Conservation (phyloP, 1,140 invertebrate genomes). For the Lysiphlebus fabarum region DNA sequence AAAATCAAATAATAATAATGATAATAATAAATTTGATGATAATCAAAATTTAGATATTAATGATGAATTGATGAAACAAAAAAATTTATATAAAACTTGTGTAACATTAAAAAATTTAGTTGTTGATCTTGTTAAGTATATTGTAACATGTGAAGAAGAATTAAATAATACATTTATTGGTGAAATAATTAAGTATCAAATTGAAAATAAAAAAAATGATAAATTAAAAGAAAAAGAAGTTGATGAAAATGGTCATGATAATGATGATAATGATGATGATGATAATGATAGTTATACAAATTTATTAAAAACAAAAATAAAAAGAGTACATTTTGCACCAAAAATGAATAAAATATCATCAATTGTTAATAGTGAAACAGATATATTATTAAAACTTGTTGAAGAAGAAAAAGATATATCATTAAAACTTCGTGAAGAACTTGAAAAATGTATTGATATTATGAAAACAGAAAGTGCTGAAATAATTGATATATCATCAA, state of each 20-base stretch:
- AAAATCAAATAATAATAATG: slow-evolving; percentile 16
- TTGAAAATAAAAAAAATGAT: slow-evolving; percentile 23
- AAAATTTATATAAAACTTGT: slow-evolving; percentile 58
- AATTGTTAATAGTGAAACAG: slow-evolving; percentile 58
- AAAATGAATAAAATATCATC: slow-evolving; percentile 63
- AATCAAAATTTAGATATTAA: slow-evolving; percentile 1
- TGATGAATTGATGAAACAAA: slow-evolving; percentile 39
- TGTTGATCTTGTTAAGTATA: slow-evolving; percentile 67
- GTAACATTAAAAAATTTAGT: slow-evolving; percentile 60
- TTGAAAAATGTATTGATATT: slow-evolving; percentile 64
- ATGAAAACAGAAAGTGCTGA: slow-evolving; percentile 66
- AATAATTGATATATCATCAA: slow-evolving; percentile 61
- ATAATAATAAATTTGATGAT: slow-evolving; percentile 15
- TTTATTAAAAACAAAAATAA: slow-evolving; percentile 40
- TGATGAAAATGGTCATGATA: slow-evolving; percentile 21
- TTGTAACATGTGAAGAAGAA: slow-evolving; percentile 72
- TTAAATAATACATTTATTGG: slow-evolving; percentile 69
- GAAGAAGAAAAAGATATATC: slow-evolving; percentile 57
- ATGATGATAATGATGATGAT: slow-evolving; percentile 17
- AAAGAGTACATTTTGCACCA: slow-evolving; percentile 67
- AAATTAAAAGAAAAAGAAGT: slow-evolving; percentile 24
- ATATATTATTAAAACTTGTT: slow-evolving; percentile 40
- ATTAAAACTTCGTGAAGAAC: slow-evolving; percentile 58
- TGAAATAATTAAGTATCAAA: slow-evolving; percentile 58
- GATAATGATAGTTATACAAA: slow-evolving; percentile 20